Evolutionary conservation across 2,113 vertebrate genomes (phyloP), one percentile per base, ranked within the genome.

Genomic region (Lagenorhynchus albirostris): DNA sequence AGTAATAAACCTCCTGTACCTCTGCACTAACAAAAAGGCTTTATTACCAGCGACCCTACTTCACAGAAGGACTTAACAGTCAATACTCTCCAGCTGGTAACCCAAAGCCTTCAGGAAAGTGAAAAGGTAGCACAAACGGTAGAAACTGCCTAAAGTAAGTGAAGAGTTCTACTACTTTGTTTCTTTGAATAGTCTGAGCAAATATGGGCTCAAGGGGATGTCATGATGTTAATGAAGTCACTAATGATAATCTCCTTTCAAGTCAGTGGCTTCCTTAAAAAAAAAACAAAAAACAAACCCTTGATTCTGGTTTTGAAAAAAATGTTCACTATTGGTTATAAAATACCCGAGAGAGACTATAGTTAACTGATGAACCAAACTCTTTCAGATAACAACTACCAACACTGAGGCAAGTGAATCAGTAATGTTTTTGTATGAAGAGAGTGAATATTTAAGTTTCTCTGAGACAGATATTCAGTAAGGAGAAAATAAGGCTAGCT

Each of bases 401-500:
- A 82, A 90, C 92, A 95, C 31, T 58, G 60, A 79, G 33, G 23
- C 31, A 68, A 85, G n/a, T 33, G 5, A 85, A 89, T 70, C 31
- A 86, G 23, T 63, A 82, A 38, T 53, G 70, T 82, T 86, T 60
- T 89, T 65, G 44, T 76, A 86, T 11, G 1, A 65, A 94, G 38
- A 83, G 47, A 89, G 21, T 68, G 9, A 68, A 15, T 67, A 90
- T 38, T 84, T 93, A 89, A 10, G 7, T 68, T 92, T 85, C 58
- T 89, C 44, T 76, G 33, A 77, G n/a, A 23, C 81, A 92, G 36
- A 63, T 70, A 89, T n/a, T 81, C 33, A 29, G 38, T 65, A 65
- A 88, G 38, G 31, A 94, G 31, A 79, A 94, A 96, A 65, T 62
- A 91, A 97, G 53, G 26, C 62, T 90, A 70, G 36, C 14, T 95